A percentile compares a stretch with the other conserved stretches of the same genome.
Conservation (phyloP, 2,113 vertebrate genomes). For the Trachemys scripta region DNA sequence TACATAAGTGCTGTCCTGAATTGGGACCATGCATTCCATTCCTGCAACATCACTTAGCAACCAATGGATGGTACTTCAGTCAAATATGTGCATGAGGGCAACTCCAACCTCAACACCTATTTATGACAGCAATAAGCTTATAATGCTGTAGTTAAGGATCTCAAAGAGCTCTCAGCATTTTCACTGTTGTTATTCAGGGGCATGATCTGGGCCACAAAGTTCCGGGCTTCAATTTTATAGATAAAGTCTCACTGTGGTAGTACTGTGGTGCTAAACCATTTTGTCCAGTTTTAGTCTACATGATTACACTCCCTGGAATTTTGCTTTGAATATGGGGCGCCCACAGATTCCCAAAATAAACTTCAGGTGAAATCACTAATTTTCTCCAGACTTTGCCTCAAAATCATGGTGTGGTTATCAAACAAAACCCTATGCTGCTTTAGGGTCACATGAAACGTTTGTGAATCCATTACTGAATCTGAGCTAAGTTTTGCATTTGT, state of each 20-base stretch:
- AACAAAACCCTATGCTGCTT: background rate
- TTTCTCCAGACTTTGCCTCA: background rate
- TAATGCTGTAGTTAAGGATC: background rate
- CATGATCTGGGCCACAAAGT: background rate
- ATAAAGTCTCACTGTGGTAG: background rate
- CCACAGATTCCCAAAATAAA: background rate
- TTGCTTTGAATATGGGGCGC: background rate
- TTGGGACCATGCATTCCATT: background rate
- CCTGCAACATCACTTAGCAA: background rate
- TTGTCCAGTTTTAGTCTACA: background rate
- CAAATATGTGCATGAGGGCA: no score
- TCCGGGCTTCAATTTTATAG: background rate
- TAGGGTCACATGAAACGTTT: background rate
- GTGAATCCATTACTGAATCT: background rate
- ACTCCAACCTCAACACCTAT: background rate
- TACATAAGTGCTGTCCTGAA: background rate
- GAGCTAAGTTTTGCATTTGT: background rate
- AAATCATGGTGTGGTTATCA: background rate
- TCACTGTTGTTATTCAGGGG: background rate
- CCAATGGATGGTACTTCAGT: no score
- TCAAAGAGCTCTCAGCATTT: background rate
- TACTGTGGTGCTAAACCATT: background rate
- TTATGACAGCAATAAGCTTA: background rate
- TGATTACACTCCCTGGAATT: no score
- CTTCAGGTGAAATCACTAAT: background rate